Evolutionary conservation across 2,113 vertebrate genomes (phyloP), one percentile per base, ranked within the genome.

Genomic region (Bufo bufo): DNA sequence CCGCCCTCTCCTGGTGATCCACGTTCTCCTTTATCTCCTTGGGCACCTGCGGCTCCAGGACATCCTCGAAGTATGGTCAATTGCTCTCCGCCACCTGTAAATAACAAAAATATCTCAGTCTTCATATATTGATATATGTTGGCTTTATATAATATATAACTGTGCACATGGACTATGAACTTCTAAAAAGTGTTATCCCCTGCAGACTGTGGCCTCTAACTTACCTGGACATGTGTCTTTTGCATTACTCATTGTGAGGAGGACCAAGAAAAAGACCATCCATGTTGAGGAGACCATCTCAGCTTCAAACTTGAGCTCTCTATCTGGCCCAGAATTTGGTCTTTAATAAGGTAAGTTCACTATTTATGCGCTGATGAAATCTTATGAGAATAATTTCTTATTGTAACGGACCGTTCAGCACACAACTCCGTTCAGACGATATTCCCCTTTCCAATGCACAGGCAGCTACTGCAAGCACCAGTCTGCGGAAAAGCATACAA

Each of bases 21-120:
- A 81, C 4, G 56, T 45, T 59, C 56, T 81, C 54, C 78, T 59
- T 59, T 80, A 9, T 80, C 78, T 58, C 78, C 78, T 81, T 9
- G 52, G 20, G 23, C 52, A 33, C 77, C 77, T 2, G 77, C 50
- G 7, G n/a, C n/a, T 11, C 77, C 77, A 56, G 77, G 77, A 79
- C 77, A 79, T 56, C 77, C 52, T 33, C 50, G 50, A 54, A 79
- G 17, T n/a, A 79, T 14, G n/a, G 50, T 79, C 17, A 80, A n/a
- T 2, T 43, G 54, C n/a, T 80, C 77, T 8, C 12, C 1, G n/a
- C 54, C 77, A 43, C 52, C 77, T 58, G 23, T n/a, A 3, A 49
- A 75, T 10, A 17, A 17, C 13, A 75, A 75, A 47, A 45, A 72
- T 3, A 69, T 61, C 17, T 19, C 61, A 66, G n/a, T 66, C 20